Base-by-base conservation (phyloP, 1,140 invertebrate genomes). In the Megalopta genalis region DNA sequence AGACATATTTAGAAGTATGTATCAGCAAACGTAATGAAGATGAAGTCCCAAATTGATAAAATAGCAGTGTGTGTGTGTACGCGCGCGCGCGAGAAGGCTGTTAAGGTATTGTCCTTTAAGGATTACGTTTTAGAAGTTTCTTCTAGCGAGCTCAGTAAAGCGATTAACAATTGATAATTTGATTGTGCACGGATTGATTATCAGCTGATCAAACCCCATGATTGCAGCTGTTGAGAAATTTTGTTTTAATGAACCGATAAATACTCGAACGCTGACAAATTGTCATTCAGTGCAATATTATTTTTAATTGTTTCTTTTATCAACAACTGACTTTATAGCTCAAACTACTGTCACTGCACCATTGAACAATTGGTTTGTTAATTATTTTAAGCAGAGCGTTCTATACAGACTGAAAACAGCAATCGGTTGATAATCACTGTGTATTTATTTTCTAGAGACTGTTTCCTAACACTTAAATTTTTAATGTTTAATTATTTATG, bases 351-450 rank as follows among this genome's bases (percentile, higher is more conserved):
- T 32, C 27, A 27, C 7, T 67, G 46, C 42, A 52, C 4, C 52
- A 68, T 12, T 68, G 25, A 42, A 14, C 42, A 65, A 42, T 65
- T 65, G 37, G 8, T 57, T 57, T 9, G 14, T 3, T 12, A 72
- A 63, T 52, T 73, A 46, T 64, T 73, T 52, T 63, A 12, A 39
- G 72, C 54, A 71, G 57, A 37, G 42, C 67, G 23, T 46, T 60
- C 14, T 67, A 52, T 63, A 67, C n/a, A 54, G 54, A 81, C 60
- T 73, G 57, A 66, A 66, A 49, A 76, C 59, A 32, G 52, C n/a
- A 59, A 78, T 86, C 65, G 64, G 67, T 82, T 82, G 80, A 75
- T 86, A 86, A 82, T 86, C 80, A 54, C 37, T 60, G 65, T 78
- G 75, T 57, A 18, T 52, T 71, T 49, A 60, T 57, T 79, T 49